A percentile compares a stretch with the other conserved stretches of the same genome.
These are phyloP conservation scores for Arvicanthis niloticus DNA, from an alignment of 2,113 vertebrate species.

Conservation along the genomic window DNA sequence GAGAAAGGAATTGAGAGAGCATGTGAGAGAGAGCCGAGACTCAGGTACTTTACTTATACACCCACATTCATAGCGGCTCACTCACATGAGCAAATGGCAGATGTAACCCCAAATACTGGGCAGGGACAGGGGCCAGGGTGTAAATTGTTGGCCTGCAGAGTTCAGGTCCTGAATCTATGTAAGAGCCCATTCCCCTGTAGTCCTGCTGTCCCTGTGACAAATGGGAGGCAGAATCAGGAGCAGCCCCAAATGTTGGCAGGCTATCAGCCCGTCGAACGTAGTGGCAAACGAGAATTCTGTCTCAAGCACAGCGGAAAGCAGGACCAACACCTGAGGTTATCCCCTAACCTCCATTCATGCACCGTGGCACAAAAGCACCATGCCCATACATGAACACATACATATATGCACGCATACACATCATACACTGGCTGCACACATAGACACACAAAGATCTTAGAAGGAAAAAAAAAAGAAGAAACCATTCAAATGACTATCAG, in stretches of 20 bases:
- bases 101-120: not conserved
- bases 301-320: no score
- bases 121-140: not conserved
- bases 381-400: not conserved
- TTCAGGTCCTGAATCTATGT: not conserved
- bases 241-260: not conserved
- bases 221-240: not conserved
- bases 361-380: not conserved
- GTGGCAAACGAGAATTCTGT: not conserved
- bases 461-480: not conserved
- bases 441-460: not conserved
- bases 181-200: not conserved
- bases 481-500: not conserved
- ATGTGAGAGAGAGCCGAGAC: not conserved
- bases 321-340: no score
- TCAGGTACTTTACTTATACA: no score
- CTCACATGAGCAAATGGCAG: not conserved
- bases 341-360: not conserved
- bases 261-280: no score
- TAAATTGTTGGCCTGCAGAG: not conserved
- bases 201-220: not conserved
- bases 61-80: not conserved
- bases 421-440: not conserved
- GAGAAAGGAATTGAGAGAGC: not conserved
- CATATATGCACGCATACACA: not conserved